phyloP scores from a whole-genome alignment of 2,113 vertebrate species.

The Benitochromis conjunctus region DNA sequence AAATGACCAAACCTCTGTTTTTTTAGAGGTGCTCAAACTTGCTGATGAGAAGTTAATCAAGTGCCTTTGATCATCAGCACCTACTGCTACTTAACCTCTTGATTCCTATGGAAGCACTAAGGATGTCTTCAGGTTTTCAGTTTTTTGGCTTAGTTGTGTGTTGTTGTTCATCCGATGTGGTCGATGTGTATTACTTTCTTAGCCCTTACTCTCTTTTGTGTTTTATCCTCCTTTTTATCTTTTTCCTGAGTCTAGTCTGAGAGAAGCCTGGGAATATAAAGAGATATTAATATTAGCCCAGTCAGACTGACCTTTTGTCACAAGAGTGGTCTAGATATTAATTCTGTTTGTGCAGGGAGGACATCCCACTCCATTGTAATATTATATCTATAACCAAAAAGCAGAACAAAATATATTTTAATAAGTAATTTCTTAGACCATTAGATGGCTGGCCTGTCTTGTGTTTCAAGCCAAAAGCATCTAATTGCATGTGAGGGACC shows the following conservation, averaged over 20 bases:
- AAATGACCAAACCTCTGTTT: too few species aligned
- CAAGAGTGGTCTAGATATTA: slow-evolving; percentile 1
- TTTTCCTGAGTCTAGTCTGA: neutral
- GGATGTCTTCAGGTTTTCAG: neutral
- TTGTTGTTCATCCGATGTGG: neutral
- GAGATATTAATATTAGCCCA: slow-evolving; percentile 18
- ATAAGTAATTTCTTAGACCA: neutral
- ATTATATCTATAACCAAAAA: neutral
- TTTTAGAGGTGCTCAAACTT: too few species aligned
- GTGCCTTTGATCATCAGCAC: too few species aligned
- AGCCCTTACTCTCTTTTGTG: neutral
- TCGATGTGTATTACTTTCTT: neutral
- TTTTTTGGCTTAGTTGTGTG: neutral
- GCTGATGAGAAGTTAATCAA: too few species aligned
- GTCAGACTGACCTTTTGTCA: slow-evolving; percentile 10
- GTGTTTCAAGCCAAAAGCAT: neutral
- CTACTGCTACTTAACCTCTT: too few species aligned
- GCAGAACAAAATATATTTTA: neutral
- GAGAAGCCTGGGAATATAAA: neutral
- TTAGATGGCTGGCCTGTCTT: neutral
- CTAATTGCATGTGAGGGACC: neutral
- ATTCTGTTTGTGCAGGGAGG: slow-evolving; percentile 20
- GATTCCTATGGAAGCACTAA: too few species aligned
- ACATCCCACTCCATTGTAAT: neutral
- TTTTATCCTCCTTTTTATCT: neutral